A percentile compares a stretch with the other conserved stretches of the same genome.
Evolutionary conservation across 2,888 invertebrate genomes (phyloP).

Genomic region (Cataglyphis albicans): DNA sequence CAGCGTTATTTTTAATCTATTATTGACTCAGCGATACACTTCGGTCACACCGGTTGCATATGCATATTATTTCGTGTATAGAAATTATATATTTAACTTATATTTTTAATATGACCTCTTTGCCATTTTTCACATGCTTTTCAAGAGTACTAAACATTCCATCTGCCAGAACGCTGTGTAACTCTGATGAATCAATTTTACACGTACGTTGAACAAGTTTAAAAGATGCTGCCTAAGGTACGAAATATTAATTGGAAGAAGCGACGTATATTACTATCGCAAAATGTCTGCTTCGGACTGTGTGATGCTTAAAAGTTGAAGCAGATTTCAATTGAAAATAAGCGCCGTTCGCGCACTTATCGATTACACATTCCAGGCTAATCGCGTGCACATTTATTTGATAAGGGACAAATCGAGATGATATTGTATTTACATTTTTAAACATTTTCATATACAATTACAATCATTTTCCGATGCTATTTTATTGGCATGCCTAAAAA

Average conservation of each 20-base stretch:
- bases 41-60: not conserved
- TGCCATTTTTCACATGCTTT: not conserved
- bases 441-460: not conserved
- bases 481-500: not conserved
- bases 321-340: conserved; percentile 10
- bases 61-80: not conserved
- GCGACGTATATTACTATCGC: not conserved
- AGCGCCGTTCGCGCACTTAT: not conserved
- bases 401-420: not conserved
- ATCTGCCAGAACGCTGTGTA: not conserved
- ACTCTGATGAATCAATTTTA: conserved; percentile 30
- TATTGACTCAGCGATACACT: not conserved
- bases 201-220: not conserved
- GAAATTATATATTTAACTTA: conserved; percentile 10
- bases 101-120: not conserved
- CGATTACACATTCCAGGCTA: not conserved
- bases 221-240: not conserved
- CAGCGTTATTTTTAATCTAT: not conserved
- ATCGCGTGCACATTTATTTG: not conserved
- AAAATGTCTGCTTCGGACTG: not conserved
- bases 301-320: not conserved
- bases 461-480: not conserved
- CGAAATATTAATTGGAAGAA: not conserved
- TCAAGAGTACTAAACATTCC: conserved; percentile 14
- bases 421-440: not conserved